Conservation (phyloP, 2,113 vertebrate genomes). For the Ophiodon elongatus region DNA sequence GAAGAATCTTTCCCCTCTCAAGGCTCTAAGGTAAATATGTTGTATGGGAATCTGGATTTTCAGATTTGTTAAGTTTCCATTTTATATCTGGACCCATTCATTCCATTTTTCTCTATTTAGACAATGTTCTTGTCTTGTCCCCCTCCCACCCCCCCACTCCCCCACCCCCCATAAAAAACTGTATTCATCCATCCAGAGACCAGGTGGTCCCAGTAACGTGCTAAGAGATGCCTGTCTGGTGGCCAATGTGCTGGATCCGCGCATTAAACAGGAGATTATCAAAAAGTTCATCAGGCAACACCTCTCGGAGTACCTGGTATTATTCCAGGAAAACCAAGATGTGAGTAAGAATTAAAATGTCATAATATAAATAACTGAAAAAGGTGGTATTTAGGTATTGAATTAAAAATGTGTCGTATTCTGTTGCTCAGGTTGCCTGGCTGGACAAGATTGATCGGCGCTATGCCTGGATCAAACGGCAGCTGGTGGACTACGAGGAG, state of each 20-base stretch:
- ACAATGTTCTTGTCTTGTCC: background rate
- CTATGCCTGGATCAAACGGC: conserved; percentile 97
- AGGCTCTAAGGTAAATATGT: conserved; percentile 91
- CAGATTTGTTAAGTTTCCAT: background rate
- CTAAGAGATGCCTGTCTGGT: conserved; percentile 95
- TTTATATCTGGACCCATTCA: background rate
- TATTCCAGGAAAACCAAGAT: conserved; percentile 99
- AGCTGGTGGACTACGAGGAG: conserved; percentile 98
- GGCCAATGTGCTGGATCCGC: conserved; percentile 94
- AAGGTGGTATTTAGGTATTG: background rate
- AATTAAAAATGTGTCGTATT: background rate
- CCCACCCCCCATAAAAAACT: background rate
- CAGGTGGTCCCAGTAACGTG: conserved; percentile 95
- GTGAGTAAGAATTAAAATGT: conserved; percentile 81
- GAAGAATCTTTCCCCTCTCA: conserved; percentile 97
- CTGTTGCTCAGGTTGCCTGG: conserved; percentile 92
- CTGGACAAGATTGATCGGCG: conserved; percentile 96
- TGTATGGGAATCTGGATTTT: background rate
- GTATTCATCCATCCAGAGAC: conserved; percentile 81
- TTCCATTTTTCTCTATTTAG: background rate
- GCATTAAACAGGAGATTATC: conserved; percentile 98
- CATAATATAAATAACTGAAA: background rate
- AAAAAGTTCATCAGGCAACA: conserved; percentile 99
- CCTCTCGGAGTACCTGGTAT: conserved; percentile 95
- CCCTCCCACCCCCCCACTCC: no score